A percentile compares a stretch with the other conserved stretches of the same genome.
These are phyloP conservation scores for Hycleus phaleratus DNA, from an alignment of 1,140 invertebrate species.

Conservation along the genomic window DNA sequence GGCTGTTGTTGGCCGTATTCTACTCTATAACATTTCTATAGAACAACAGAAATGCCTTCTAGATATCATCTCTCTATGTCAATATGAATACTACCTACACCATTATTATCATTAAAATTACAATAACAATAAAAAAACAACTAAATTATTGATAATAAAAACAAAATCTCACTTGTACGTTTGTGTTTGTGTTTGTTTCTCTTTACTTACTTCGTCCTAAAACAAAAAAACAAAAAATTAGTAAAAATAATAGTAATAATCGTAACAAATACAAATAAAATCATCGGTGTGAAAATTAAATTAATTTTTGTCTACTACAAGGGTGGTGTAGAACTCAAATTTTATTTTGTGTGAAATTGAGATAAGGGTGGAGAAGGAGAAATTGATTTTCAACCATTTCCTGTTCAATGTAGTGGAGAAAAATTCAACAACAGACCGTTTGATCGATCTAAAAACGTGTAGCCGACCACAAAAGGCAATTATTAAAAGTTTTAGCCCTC, in stretches of 20 bases:
- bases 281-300: not conserved
- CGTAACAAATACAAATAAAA: conserved; percentile 12
- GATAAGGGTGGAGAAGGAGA: conserved; percentile 6
- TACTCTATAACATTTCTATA: not conserved
- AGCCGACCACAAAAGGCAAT: too few species aligned
- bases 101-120: not conserved
- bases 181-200: conserved; percentile 4
- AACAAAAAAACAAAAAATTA: conserved; percentile 38
- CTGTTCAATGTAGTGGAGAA: conserved; percentile 1
- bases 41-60: not conserved
- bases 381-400: conserved; percentile 1
- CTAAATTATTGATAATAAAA: not conserved
- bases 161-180: not conserved
- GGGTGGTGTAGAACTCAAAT: not conserved
- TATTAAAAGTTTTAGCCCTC: too few species aligned
- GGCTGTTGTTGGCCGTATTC: not conserved
- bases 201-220: conserved; percentile 38
- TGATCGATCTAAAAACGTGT: too few species aligned
- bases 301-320: not conserved
- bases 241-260: conserved; percentile 18
- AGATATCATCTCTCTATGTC: too few species aligned
- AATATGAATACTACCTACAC: too few species aligned
- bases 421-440: not conserved
- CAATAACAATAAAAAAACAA: not conserved
- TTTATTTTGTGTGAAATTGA: conserved; percentile 20